phyloP scores from a whole-genome alignment of 2,888 invertebrate species.

The Lycia hirtaria region DNA sequence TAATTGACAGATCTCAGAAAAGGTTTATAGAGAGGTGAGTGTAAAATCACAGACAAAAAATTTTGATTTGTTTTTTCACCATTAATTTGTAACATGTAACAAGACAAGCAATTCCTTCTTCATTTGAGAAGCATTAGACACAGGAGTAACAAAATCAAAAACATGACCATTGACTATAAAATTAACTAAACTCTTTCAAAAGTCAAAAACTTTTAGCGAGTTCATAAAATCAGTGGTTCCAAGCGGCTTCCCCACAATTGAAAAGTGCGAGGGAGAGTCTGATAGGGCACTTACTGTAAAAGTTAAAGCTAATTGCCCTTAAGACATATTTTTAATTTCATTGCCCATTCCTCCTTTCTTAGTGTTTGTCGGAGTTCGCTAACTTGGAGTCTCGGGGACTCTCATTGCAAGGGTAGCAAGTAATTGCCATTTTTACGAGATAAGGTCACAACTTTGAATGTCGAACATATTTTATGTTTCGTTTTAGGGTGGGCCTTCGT shows the following conservation, averaged over 20 bases:
- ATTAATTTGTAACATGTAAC: too few species aligned
- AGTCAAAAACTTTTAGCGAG: constrained; percentile 70
- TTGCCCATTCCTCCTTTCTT: constrained; percentile 82
- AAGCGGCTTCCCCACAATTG: constrained; percentile 80
- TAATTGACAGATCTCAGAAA: too few species aligned
- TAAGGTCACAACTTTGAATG: constrained; percentile 82
- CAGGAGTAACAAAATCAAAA: constrained; percentile 2
- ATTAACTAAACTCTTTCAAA: constrained; percentile 71
- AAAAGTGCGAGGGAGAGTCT: constrained; percentile 77
- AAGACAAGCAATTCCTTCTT: too few species aligned
- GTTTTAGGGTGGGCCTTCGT: constrained; percentile 46
- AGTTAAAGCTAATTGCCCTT: constrained; percentile 86
- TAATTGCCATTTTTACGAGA: constrained; percentile 84
- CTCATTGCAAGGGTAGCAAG: constrained; percentile 73
- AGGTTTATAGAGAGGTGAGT: too few species aligned
- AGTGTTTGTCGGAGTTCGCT: constrained; percentile 78
- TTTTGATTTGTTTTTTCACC: too few species aligned
- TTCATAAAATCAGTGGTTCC: constrained; percentile 81
- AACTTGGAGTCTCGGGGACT: constrained; percentile 59
- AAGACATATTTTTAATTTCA: constrained; percentile 87
- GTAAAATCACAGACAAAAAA: too few species aligned
- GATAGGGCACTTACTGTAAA: constrained; percentile 85
- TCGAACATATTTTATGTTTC: constrained; percentile 77
- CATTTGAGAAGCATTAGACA: too few species aligned
- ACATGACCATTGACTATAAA: constrained; percentile 38